Evolutionary conservation across 2,113 vertebrate species (phyloP), one percentile per base, ranked within the genome.

Genomic region (Rhinoderma darwinii): DNA sequence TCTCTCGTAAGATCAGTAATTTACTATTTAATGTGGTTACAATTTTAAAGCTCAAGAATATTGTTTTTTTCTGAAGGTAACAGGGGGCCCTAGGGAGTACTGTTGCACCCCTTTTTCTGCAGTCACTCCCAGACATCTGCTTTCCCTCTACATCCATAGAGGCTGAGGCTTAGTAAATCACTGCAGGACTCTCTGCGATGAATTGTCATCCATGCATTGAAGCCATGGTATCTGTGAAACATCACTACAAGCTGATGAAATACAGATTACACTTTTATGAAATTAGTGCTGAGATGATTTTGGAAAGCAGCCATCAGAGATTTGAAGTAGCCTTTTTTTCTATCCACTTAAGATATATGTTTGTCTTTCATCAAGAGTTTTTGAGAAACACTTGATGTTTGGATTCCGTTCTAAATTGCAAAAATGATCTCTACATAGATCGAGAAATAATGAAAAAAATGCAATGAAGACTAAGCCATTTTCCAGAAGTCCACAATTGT

Each of bases 211-310:
- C 32, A 22, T 59, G 68, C 61, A 30, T 14, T 85, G 72, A 78
- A 68, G 84, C 84, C 35, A 54, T 43, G 10, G 54, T 66, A 85
- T 85, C 84, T 85, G 84, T 44, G 39, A n/a, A 85, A 77, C 63
- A 63, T 77, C 84, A 82, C 66, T 61, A 82, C n/a, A 56, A 61
- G 18, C 17, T 87, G 85, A 87, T 81, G 85, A 81, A 73, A 87
- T 81, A 87, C 66, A 87, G 77, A 87, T 82, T 72, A 59, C 66
- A 59, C 37, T 41, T 82, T 43, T 51, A 68, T 72, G 54, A 50
- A 74, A 80, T 73, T 81, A 73, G 56, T 35, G 63, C 51, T 68
- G 43, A 78, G 77, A 73, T 22, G n/a, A 54, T 61, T 66, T 87
- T 87, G 85, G 77, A 81, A 80, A 35, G 51, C 43, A n/a, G 50